phyloP scores from a whole-genome alignment of 2,888 invertebrate species.

The Acronicta aceris region DNA sequence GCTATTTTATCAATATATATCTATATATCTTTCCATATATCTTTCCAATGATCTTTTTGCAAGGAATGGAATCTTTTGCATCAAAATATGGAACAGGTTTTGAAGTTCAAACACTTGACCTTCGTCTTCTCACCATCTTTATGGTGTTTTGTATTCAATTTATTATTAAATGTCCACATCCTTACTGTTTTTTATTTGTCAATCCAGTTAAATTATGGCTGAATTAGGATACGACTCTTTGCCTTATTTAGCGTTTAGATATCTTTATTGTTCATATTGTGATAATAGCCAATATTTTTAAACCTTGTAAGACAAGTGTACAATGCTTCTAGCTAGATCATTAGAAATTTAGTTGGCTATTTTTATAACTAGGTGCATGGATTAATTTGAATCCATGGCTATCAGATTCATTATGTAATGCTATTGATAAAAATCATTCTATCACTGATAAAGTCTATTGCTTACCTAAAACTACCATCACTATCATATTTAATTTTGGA shows the following conservation, averaged over 20 bases:
- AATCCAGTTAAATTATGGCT: slow-evolving; percentile 28
- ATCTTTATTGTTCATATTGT: slow-evolving; percentile 7
- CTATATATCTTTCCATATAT: slow-evolving; percentile 6
- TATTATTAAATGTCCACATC: slow-evolving; percentile 10
- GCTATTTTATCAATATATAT: slow-evolving; percentile 7
- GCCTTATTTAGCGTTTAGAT: slow-evolving; percentile 25
- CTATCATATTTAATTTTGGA: too few species aligned
- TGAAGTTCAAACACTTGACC: slow-evolving; percentile 44
- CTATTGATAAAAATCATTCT: too few species aligned
- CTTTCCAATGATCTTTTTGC: slow-evolving; percentile 14
- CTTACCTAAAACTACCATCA: too few species aligned
- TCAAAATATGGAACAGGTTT: slow-evolving; percentile 50
- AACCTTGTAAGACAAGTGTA: not conserved
- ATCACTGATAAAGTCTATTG: too few species aligned
- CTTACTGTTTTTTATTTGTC: slow-evolving; percentile 33
- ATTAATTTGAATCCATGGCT: too few species aligned
- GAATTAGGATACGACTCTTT: slow-evolving; percentile 9
- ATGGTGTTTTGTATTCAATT: slow-evolving; percentile 29
- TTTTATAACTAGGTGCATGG: too few species aligned
- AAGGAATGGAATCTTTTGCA: slow-evolving; percentile 34
- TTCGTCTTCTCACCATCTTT: slow-evolving; percentile 12
- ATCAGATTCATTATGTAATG: too few species aligned
- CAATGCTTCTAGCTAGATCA: too few species aligned
- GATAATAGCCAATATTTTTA: slow-evolving; percentile 10
- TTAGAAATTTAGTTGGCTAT: too few species aligned